Evolutionary conservation across 2,888 invertebrate species (phyloP), one percentile per base, ranked within the genome.

Genomic region (Mycalesis mineus): DNA sequence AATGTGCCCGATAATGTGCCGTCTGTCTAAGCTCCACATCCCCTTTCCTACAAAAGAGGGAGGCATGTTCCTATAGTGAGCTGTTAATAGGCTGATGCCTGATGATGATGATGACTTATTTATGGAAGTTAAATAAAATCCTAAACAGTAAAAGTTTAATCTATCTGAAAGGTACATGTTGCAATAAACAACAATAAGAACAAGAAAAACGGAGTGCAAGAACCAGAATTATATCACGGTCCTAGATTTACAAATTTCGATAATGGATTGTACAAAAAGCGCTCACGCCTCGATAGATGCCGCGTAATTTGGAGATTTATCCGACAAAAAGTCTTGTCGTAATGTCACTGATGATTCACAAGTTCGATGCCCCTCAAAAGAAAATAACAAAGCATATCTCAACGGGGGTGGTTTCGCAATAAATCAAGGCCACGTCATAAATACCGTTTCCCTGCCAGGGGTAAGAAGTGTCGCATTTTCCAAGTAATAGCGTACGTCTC

Each of bases 381-480:
- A 76, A 76, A 68, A 77, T 73, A 79, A 76, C 77, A 80, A 79
- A 80, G 77, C 73, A 72, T 33, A 33, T 64, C 68, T 67, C 61
- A 71, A 67, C 58, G 67, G 73, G 79, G 78, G 77, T 71, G 74
- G 76, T 70, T 71, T 55, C 57, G 72, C 68, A 72, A 81, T 81
- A 81, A 80, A 80, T 81, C 80, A 79, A 76, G 69, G 60, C 68
- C 57, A 76, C 71, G 77, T 80, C 80, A 79, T 81, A 81, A 79
- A 79, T 78, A 77, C 73, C 67, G 63, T 67, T 69, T 69, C 76
- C 75, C 76, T 69, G 64, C 72, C 64, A 65, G 69, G 75, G 76
- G 74, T 74, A 77, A 75, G 78, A 78, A 78, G 75, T 79, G 80
- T 78, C 78, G 71, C 80, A 76, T 80, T 80, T 80, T 80, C 80